Evolutionary conservation across 2,888 invertebrate species (phyloP).

Genomic region (Emesis furor): DNA sequence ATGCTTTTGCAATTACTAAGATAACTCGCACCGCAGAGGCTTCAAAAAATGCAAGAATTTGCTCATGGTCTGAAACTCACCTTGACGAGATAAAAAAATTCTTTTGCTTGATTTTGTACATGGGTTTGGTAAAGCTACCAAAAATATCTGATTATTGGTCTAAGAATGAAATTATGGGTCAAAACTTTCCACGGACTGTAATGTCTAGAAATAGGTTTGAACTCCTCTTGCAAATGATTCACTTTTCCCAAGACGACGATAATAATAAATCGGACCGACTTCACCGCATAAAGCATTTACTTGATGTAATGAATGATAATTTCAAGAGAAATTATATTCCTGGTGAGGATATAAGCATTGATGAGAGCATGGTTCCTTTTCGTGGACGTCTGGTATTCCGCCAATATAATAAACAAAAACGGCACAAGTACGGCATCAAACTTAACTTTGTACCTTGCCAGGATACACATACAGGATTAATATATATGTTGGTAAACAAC

Average conservation of each 20-base stretch:
- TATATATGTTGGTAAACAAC: not conserved
- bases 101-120: not conserved
- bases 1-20: not conserved
- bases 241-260: not conserved
- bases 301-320: no score
- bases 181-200: not conserved
- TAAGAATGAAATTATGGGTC: not conserved
- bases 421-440: not conserved
- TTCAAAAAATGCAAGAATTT: not conserved
- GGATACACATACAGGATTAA: not conserved
- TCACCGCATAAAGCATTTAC: not conserved
- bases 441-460: not conserved
- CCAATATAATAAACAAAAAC: not conserved
- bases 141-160: constrained; percentile 4
- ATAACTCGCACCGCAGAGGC: not conserved
- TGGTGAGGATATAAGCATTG: not conserved
- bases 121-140: constrained; percentile 1
- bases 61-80: not conserved
- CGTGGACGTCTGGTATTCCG: not conserved
- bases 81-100: not conserved
- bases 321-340: no score
- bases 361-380: not conserved
- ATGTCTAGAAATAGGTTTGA: not conserved
- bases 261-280: not conserved
- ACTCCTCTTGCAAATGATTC: not conserved